These are phyloP conservation scores for Luperina nickerlii DNA, from an alignment of 2,888 invertebrate species.

Conservation along the genomic window DNA sequence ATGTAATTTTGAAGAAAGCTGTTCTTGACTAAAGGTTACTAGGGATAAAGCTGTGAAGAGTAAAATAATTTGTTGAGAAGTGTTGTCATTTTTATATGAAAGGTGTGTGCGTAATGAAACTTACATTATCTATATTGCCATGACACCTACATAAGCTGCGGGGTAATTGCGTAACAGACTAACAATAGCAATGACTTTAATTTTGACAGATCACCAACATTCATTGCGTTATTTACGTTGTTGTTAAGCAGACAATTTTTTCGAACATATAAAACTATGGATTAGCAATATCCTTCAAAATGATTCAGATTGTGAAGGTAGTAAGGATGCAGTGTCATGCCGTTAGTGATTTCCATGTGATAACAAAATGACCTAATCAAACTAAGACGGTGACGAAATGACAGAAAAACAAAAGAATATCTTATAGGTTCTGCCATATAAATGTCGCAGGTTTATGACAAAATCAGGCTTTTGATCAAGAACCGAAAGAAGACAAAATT, in stretches of 20 bases:
- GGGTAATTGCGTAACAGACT: too few relatives aligned
- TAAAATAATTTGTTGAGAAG: background rate
- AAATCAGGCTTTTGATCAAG: too few relatives aligned
- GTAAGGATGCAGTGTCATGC: background rate
- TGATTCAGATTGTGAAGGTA: background rate
- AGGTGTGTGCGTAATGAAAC: background rate
- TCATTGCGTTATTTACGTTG: background rate
- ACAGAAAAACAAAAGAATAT: background rate
- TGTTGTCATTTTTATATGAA: background rate
- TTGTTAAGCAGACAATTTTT: background rate
- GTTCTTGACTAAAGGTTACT: background rate
- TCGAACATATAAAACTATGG: background rate
- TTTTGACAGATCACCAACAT: background rate
- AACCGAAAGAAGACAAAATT: too few relatives aligned
- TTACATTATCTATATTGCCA: background rate
- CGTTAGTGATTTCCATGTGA: background rate
- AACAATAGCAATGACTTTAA: background rate
- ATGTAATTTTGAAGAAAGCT: constrained; percentile 9
- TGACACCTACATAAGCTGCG: background rate
- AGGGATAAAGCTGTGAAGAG: constrained; percentile 6
- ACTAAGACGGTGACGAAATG: background rate
- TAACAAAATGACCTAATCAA: background rate
- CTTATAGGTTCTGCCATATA: background rate
- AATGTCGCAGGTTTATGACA: too few relatives aligned
- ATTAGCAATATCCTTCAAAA: background rate